Base-by-base conservation (phyloP, 92 coral and sea anemone species). In the Epizoanthus stellaris region DNA sequence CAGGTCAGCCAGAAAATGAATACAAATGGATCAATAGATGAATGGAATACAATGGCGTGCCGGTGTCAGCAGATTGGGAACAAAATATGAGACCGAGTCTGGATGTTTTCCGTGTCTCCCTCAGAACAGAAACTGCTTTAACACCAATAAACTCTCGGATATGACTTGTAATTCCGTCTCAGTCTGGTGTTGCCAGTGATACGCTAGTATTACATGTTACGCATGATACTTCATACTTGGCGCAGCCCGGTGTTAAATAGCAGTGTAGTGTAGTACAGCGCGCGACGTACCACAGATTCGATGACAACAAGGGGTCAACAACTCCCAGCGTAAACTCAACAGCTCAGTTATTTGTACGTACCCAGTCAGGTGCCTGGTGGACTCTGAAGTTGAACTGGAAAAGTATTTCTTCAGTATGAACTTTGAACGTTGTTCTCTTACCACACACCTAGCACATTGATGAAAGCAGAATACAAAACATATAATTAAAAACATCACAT, bases 11-110 rank as follows among this genome's bases (percentile, higher is more conserved):
- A 40, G 67, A 61, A 36, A 11, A 43, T 70, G 52, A 52, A 19
- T 43, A 40, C 52, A 64, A 36, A 64, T 10, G 20, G 83, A 79
- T 45, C 83, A 79, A 79, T 62, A 25, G 71, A 43, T 79, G 72
- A 79, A 79, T 63, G 60, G 83, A 42, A 30, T 6, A 63, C 83
- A 79, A 79, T 61, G 60, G 72, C 56, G 36, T 38, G 11, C 60
- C 42, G 83, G 83, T 79, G 83, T 62, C 72, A 79, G 83, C 82
- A 39, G 82, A 58, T 76, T 36, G 30, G 69, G 71, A 79, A 79
- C 72, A 79, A 79, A 79, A 64, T 79, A 79, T 20, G 56, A 43
- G 9, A 0, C 52, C 83, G 40, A 43, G 83, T 79, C 83, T 79
- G 83, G 72, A 62, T 42, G n/a, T 19, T 4, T 79, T 76, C 61